phyloP scores from a whole-genome alignment of 2,113 vertebrate genomes.

The Etheostoma cragini region DNA sequence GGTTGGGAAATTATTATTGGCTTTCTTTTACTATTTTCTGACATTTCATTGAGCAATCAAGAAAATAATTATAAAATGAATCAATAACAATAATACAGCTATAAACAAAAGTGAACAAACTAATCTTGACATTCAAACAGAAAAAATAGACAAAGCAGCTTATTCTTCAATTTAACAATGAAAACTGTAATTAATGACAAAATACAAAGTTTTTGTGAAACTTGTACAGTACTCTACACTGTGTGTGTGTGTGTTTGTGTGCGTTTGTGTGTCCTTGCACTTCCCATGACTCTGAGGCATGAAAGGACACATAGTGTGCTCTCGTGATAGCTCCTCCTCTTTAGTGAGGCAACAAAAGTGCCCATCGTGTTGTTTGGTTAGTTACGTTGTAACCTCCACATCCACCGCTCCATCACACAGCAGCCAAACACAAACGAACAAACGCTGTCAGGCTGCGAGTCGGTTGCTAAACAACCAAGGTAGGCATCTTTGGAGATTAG shows the following conservation, averaged over 20 bases:
- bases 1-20: not conserved
- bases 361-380: constrained; percentile 77
- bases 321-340: constrained; percentile 64
- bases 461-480: constrained; percentile 82
- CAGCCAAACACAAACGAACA: constrained; percentile 65
- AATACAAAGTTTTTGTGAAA: constrained; percentile 1
- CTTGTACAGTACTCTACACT: not conserved
- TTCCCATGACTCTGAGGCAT: constrained; percentile 52
- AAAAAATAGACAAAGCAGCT: not conserved
- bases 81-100: not conserved
- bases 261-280: constrained; percentile 9
- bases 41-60: not conserved
- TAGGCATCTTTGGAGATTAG: constrained; percentile 80
- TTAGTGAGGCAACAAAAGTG: constrained; percentile 66
- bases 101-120: not conserved
- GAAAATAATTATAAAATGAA: not conserved
- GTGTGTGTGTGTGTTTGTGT: constrained; percentile 18
- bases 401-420: constrained; percentile 55
- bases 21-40: not conserved
- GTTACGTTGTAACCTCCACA: constrained; percentile 60
- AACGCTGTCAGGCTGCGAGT: constrained; percentile 45
- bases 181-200: not conserved
- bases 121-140: not conserved
- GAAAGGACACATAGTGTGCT: constrained; percentile 58
- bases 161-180: not conserved